Base-by-base conservation (phyloP, 2,797 vertebrate species). In the Tolypeutes matacus region DNA sequence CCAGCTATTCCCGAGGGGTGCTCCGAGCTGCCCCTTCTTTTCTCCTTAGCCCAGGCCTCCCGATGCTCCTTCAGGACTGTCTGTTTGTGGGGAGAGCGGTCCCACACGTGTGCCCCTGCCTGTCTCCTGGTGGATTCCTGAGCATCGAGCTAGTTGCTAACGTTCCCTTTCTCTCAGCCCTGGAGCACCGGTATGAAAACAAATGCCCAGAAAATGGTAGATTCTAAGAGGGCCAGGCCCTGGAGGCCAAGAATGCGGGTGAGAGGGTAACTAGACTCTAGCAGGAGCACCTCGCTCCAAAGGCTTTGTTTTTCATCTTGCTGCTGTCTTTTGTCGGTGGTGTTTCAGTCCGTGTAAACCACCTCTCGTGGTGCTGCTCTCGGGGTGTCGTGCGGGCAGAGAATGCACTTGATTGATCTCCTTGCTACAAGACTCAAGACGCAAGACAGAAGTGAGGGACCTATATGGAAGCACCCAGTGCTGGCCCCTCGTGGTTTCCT, bases 281-380 rank as follows among this genome's bases (percentile, higher is more conserved):
- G 14, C 17, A 20, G 8, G 36, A 60, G 34, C n/a, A 3, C 64
- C n/a, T 60, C 6, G 29, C 21, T 14, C 42, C 53, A 39, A 77
- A 65, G 10, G 23, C 20, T 31, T 51, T 76, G 46, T 23, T 21
- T 21, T 64, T 18, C 20, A 17, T 31, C 42, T 92, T 65, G 31
- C 64, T 65, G 29, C 64, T 62, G 25, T 64, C 11, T 64, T 31
- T 64, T 7, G 17, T 39, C 27, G 13, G 36, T 29, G 12, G 36
- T 31, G 42, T 39, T 76, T 70, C 62, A 25, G 83, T 83, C 94
- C 96, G 5, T 31, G 62, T 13, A 31, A 64, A 31, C 29, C 62
- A 64, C 5, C 27, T 29, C 29, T 64, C 15, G 12, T 31, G n/a
- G 64, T 17, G 15, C 31, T 67, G 64, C 17, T n/a, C 31, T 17